Conservation (phyloP, 1,140 invertebrate genomes). For the Metopolophium dirhodum region DNA sequence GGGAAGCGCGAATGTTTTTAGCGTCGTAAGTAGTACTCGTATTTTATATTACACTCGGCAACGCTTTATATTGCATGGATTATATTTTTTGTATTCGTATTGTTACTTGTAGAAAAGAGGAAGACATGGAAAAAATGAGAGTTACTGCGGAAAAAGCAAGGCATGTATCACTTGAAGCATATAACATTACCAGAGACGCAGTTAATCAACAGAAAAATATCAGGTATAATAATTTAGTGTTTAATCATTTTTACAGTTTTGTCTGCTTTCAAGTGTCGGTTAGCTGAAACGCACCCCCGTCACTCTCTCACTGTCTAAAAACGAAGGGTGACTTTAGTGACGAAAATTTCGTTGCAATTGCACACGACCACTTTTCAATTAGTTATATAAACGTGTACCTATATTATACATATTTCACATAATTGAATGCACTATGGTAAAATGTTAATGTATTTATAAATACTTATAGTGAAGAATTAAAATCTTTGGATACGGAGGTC, state of each 20-base stretch:
- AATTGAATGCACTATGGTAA: not conserved
- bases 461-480: slow-evolving; percentile 70
- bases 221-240: slow-evolving; percentile 64
- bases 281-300: not conserved
- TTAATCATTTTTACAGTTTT: not conserved
- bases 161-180: slow-evolving; percentile 82
- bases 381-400: not conserved
- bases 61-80: not conserved
- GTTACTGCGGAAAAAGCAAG: slow-evolving; percentile 79
- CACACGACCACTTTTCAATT: not conserved
- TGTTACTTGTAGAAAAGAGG: slow-evolving; percentile 67
- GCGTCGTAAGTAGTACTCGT: slow-evolving; percentile 68
- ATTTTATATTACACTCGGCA: not conserved
- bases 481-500: slow-evolving; percentile 68
- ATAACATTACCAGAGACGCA: slow-evolving; percentile 80
- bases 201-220: slow-evolving; percentile 81
- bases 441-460: slow-evolving; percentile 58
- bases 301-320: not conserved
- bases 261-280: not conserved
- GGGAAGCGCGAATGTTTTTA: slow-evolving; percentile 80
- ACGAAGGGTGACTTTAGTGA: no score
- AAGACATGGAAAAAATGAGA: slow-evolving; percentile 80
- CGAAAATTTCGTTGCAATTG: not conserved
- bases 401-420: slow-evolving; percentile 56
- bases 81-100: not conserved